These are phyloP conservation scores for Picus viridis DNA, from an alignment of 2,797 vertebrate genomes.

Conservation along the genomic window DNA sequence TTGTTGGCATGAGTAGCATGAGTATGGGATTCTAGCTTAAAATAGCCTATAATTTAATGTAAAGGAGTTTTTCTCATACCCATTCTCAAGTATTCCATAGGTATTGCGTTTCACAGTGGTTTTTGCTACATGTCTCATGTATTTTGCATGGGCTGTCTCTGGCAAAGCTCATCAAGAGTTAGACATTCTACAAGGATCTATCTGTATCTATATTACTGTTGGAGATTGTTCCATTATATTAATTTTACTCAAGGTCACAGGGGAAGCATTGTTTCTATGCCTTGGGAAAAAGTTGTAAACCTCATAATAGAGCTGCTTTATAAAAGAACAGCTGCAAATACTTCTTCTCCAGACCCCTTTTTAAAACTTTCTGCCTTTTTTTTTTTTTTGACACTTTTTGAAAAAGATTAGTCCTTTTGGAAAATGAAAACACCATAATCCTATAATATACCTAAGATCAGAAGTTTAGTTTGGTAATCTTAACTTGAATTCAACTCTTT, in stretches of 20 bases:
- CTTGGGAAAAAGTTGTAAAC: conserved; percentile 58
- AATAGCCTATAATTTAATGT: background rate
- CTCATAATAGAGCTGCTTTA: background rate
- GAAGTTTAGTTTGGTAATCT: background rate
- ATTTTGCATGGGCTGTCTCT: background rate
- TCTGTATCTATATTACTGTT: background rate
- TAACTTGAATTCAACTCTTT: background rate
- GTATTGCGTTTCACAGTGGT: background rate
- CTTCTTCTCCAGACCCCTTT: background rate
- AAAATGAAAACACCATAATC: background rate
- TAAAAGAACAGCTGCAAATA: conserved; percentile 45
- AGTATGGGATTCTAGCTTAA: background rate
- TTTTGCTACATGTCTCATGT: background rate
- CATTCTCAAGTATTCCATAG: background rate
- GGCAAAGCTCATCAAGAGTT: background rate
- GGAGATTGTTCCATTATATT: background rate
- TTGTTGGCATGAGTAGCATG: background rate
- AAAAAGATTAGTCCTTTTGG: background rate
- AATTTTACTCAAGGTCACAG: conserved; percentile 26
- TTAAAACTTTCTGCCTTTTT: background rate
- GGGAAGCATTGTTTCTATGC: conserved; percentile 16
- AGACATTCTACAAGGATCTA: conserved; percentile 2
- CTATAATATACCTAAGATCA: background rate
- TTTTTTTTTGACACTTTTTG: conserved; percentile 39
- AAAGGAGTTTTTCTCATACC: background rate